Evolutionary conservation across 2,888 invertebrate species (phyloP).

Genomic region (Lasioglossum calceatum): DNA sequence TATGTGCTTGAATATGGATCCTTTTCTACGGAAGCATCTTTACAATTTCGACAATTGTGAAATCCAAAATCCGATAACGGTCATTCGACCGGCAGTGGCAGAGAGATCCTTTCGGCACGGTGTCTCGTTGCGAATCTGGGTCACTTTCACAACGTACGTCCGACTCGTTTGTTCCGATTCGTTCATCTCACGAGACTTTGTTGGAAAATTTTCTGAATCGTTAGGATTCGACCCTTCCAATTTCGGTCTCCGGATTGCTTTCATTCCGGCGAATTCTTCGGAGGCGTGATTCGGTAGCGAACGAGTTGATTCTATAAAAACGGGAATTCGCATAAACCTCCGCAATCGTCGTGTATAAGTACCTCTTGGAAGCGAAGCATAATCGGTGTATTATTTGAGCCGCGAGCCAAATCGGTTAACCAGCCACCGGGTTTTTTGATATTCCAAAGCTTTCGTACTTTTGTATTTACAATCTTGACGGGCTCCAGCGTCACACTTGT

Average conservation of each 20-base stretch:
- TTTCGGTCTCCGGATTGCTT: not conserved
- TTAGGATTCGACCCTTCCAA: not conserved
- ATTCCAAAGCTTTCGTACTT: not conserved
- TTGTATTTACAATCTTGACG: not conserved
- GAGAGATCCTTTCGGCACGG: not conserved
- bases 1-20: not conserved
- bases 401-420: not conserved
- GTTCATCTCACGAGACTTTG: not conserved
- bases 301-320: not conserved
- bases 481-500: too few species aligned
- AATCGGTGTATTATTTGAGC: not conserved
- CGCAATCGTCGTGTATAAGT: not conserved
- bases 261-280: not conserved
- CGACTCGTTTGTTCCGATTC: not conserved
- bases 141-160: not conserved
- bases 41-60: not conserved
- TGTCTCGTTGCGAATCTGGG: not conserved
- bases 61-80: not conserved
- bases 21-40: not conserved
- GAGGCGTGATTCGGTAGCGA: not conserved
- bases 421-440: not conserved
- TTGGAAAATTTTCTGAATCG: not conserved
- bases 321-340: not conserved
- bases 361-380: not conserved
- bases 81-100: not conserved